Base-by-base conservation (phyloP, 2,113 vertebrate species). In the Caloenas nicobarica region DNA sequence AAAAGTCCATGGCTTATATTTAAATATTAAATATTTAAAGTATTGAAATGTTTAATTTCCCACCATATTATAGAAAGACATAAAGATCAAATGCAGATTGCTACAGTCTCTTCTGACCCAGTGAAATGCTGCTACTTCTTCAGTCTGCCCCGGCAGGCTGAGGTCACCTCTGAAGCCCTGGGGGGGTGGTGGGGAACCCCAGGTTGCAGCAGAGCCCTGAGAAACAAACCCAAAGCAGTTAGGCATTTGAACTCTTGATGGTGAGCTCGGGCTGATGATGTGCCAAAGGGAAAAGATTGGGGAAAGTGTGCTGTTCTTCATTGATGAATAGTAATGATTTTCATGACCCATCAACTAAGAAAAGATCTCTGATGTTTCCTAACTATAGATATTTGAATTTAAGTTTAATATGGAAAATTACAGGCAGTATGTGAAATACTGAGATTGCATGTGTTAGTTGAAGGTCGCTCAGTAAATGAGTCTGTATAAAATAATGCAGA, bases 401-500 rank as follows among this genome's bases (percentile, higher is more conserved):
- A 36, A 79, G 31, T 91, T 89, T n/a, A 69, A 38, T 82, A 26
- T 34, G 42, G 64, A 90, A 90, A 81, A 80, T 40, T 50, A 70
- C 22, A 61, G 36, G 25, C 54, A 36, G n/a, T 50, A 5, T 48
- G 44, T 77, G 62, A 68, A 65, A 16, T 66, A 31, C 1, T 68
- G 54, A 53, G 80, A 66, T 54, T 9, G 24, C 62, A 16, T 77
- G 26, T 57, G 29, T 85, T 86, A 70, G 51, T 25, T 86, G 79
- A 86, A 93, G 60, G 82, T 86, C 76, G 28, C 29, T 90, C 54
- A 50, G 82, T 73, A 83, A 66, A 90, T 58, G 79, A 90, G 64
- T 68, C 65, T 89, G 56, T 80, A 24, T 89, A 57, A 92, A 93
- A 83, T 86, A 94, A 91, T 96, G 91, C 88, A 88, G 88, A 70